Evolutionary conservation across 2,113 vertebrate species (phyloP).

Genomic region (Ciconia stormi): DNA sequence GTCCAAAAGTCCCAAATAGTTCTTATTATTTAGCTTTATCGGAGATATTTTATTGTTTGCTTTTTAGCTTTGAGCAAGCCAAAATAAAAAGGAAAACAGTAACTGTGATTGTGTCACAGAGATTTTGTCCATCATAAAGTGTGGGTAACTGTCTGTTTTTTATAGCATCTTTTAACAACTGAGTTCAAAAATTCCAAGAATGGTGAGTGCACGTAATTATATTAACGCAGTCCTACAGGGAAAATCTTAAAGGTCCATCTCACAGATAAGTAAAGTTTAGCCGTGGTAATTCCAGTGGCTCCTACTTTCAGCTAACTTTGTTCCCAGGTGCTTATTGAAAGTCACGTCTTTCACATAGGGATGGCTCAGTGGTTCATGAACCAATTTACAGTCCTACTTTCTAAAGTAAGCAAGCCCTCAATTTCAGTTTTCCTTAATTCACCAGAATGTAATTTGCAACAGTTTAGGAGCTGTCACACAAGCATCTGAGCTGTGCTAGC

Average conservation of each 20-base stretch:
- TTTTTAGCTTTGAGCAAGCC: neutral
- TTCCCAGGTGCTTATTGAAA: neutral
- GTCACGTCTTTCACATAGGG: neutral
- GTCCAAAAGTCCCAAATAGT: neutral
- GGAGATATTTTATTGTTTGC: neutral
- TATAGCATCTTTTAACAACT: neutral
- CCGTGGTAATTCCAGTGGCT: neutral
- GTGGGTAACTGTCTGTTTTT: neutral
- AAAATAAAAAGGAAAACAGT: neutral
- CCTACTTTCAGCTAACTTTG: neutral
- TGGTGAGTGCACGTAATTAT: accelerated
- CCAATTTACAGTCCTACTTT: neutral
- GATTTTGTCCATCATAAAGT: neutral
- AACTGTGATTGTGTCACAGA: neutral
- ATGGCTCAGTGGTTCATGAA: neutral
- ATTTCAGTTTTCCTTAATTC: neutral
- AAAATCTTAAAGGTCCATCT: neutral
- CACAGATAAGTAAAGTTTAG: neutral
- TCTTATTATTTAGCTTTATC: neutral
- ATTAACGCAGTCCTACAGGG: neutral
- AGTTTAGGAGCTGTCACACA: neutral
- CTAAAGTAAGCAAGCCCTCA: neutral
- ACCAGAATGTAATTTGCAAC: neutral
- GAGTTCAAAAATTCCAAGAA: neutral
- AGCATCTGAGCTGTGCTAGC: neutral